Evolutionary conservation across 2,888 invertebrate genomes (phyloP), one percentile per base, ranked within the genome.

Genomic region (Galerucella nymphaeae): DNA sequence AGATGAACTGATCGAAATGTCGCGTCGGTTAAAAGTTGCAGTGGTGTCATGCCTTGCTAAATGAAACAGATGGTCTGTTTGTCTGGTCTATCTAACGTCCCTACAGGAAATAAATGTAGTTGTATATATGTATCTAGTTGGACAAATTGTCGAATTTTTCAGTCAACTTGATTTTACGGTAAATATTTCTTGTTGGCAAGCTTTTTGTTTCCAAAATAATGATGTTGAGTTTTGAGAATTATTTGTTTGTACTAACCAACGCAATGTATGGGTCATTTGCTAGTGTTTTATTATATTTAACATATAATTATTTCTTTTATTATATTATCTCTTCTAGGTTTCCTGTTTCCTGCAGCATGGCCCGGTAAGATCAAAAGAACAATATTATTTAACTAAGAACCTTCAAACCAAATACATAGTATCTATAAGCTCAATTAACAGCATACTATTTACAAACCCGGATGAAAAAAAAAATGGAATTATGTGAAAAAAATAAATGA

Each of bases 241-340:
- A 48, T 48, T 48, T 48, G 0, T 14, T n/a, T 8, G n/a, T 8
- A 48, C n/a, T 5, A n/a, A 48, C 8, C n/a, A n/a, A 48, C 48
- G n/a, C 48, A 48, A n/a, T 48, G n/a, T 53, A 53, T 53, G 53
- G 18, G 18, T 53, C 53, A 53, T 53, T 53, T 16, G 16, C 10
- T 10, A 53, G 53, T 53, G 18, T 53, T 18, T 53, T 50, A 45
- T 14, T 45, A 16, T 18, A 18, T 10, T n/a, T 53, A 18, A 18
- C 18, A 53, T 53, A 53, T 53, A 48, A 48, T 48, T n/a, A 48
- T 48, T 13, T 13, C 14, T 14, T 48, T n/a, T 48, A 16, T 53
- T 53, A 53, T 53, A 53, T 53, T 53, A 53, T 53, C 16, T 53
- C 53, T 53, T 53, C 53, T 53, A 53, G 53, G 53, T 53, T 53